Evolutionary conservation across 2,888 invertebrate genomes (phyloP), one percentile per base, ranked within the genome.

Genomic region (Agonopterix alstromeriana): DNA sequence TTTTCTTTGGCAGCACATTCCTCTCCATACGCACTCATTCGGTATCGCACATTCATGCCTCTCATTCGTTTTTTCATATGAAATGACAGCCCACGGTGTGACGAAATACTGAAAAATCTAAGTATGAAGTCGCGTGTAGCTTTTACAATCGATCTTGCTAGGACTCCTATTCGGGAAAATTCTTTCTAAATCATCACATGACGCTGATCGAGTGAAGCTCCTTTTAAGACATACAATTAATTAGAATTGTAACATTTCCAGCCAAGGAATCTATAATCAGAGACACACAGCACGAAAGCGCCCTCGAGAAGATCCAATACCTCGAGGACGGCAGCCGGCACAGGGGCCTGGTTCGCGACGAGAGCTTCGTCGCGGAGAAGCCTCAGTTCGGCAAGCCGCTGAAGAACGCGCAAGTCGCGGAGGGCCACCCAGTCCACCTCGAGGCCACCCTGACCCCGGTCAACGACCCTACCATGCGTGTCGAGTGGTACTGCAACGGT

Each of bases 401-500:
- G 60, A 96, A 95, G 70, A 96, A 95, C 67, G 95, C 94, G 58
- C 94, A 94, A 65, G 91, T 96, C 10, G 91, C 94, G 9, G 98
- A 98, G 86, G 97, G 97, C 14, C 91, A 92, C 53, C 94, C 94
- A 48, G 95, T 97, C 50, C 98, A 98, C 78, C 88, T 98, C 62
- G 98, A 98, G 85, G 97, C 97, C 0, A 98, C 98, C 4, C 88
- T 99, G 36, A 97, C 97, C 0, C 99, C 99, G 0, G 96, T 98
- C 38, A 98, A 98, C 67, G 99, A 99, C 80, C 98, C 99, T 3
- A 97, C 97, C 8, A 98, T 99, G 98, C 94, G 94, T 60, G 97
- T 99, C 8, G 98, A 99, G 86, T 99, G 99, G 99, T 98, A 93
- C 86, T 95, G 97, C 78, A 97, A 99, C 82, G 98, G 98, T 47